Conservation (phyloP, 2,888 invertebrate species). For the Drosophila ezoana region DNA sequence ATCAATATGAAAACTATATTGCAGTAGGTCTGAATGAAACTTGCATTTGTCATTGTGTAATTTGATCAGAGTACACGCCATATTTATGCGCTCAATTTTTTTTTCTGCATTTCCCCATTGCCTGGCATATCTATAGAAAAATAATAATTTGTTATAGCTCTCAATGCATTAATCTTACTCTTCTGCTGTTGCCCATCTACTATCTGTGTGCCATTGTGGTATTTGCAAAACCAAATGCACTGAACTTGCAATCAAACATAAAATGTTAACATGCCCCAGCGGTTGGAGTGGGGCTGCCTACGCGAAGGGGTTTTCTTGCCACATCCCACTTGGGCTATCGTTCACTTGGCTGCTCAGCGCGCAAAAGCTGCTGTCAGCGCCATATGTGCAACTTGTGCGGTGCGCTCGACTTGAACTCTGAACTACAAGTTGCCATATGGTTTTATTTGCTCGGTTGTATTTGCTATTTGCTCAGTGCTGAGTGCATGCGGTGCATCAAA, state of each 20-base stretch:
- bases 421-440: constrained; percentile 55
- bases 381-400: constrained; percentile 50
- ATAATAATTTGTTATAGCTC: constrained; percentile 39
- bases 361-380: constrained; percentile 40
- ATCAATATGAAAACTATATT: too few relatives aligned
- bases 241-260: constrained; percentile 57
- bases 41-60: too few relatives aligned
- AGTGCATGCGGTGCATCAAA: constrained; percentile 23
- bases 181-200: background rate
- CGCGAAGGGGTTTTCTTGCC: constrained; percentile 13
- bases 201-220: constrained; percentile 31
- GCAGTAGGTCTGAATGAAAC: too few relatives aligned
- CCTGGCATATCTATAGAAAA: constrained; percentile 8
- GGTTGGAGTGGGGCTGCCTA: constrained; percentile 3
- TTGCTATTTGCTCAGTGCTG: constrained; percentile 28
- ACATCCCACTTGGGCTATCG: constrained; percentile 46
- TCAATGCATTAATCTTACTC: constrained; percentile 38
- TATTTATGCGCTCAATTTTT: constrained; percentile 6
- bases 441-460: constrained; percentile 37
- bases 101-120: constrained; percentile 4
- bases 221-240: constrained; percentile 51
- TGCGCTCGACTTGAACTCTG: constrained; percentile 51
- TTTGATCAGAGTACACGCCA: too few relatives aligned
- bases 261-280: constrained; percentile 51
- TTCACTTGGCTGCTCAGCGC: constrained; percentile 48